A percentile compares a stretch with the other conserved stretches of the same genome.
These are phyloP conservation scores for Pavo muticus DNA, from an alignment of 2,113 vertebrate genomes.

Conservation along the genomic window DNA sequence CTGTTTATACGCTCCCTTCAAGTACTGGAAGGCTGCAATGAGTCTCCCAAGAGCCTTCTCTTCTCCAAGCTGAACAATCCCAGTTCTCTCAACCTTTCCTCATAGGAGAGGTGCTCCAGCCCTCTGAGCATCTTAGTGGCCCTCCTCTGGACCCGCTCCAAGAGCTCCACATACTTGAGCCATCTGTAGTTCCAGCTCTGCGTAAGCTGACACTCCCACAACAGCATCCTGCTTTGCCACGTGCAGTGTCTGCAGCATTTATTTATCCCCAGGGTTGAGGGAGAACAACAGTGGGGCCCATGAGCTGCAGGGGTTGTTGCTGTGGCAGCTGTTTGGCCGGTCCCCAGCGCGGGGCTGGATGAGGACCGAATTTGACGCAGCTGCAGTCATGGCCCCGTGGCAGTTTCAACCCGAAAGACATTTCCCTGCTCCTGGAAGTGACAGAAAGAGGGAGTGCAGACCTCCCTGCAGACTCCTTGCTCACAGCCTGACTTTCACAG, in stretches of 20 bases:
- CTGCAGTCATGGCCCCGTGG: background rate
- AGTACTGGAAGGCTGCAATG: no score
- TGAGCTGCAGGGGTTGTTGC: background rate
- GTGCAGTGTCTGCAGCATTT: background rate
- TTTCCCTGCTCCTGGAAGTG: accelerated
- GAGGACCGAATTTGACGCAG: constrained; percentile 61
- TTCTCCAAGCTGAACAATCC: no score
- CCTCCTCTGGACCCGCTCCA: no score
- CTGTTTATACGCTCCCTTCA: no score
- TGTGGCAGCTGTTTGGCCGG: constrained; percentile 68
- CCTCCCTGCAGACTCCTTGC: background rate
- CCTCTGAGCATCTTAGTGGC: no score
- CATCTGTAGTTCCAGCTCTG: background rate
- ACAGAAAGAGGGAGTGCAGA: background rate
- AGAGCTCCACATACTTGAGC: no score
- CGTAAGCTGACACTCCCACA: background rate
- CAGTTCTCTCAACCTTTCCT: no score
- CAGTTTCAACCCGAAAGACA: accelerated
- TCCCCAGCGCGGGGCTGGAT: background rate
- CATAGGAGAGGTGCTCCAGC: no score
- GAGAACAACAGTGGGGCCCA: background rate
- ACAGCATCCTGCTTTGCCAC: accelerated
- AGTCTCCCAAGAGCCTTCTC: no score
- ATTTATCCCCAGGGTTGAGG: constrained; percentile 30
- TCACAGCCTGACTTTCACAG: background rate